Evolutionary conservation across 2,113 vertebrate species (phyloP).

Genomic region (Malurus alboscapulatus): DNA sequence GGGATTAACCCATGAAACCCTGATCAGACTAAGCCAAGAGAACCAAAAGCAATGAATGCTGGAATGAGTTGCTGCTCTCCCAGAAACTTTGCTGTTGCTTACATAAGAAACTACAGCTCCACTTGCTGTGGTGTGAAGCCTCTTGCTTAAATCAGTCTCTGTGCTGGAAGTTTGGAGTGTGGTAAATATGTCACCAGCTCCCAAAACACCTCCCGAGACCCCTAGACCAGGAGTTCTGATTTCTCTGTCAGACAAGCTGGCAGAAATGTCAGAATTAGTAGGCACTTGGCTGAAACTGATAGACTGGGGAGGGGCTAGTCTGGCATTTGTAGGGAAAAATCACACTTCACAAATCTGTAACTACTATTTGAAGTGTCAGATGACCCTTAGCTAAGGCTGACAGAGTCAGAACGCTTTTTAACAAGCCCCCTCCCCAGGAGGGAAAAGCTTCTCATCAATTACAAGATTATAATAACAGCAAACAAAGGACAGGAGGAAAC

Average conservation of each 20-base stretch:
- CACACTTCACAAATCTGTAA: not conserved
- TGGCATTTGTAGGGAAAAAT: not conserved
- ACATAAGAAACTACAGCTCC: not conserved
- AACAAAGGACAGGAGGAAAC: not conserved
- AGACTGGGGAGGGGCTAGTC: not conserved
- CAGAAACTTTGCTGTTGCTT: not conserved
- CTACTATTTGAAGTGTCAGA: not conserved
- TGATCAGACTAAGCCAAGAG: not conserved
- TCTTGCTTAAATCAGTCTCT: not conserved
- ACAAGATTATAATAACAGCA: not conserved
- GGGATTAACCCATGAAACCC: not conserved
- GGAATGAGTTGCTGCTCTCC: not conserved
- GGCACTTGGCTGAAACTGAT: not conserved
- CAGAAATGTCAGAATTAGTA: not conserved
- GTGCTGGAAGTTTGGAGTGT: not conserved
- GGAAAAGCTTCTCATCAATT: not conserved
- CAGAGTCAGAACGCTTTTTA: not conserved
- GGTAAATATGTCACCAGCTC: constrained; percentile 10
- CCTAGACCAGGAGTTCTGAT: not conserved
- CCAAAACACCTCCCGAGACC: not conserved
- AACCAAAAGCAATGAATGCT: not conserved
- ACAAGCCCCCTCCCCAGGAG: not conserved
- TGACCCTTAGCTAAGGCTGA: not conserved
- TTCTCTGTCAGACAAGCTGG: not conserved
- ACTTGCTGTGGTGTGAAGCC: not conserved